Evolutionary conservation across 2,888 invertebrate genomes (phyloP).

Genomic region (Bursaphelenchus okinawaensis): DNA sequence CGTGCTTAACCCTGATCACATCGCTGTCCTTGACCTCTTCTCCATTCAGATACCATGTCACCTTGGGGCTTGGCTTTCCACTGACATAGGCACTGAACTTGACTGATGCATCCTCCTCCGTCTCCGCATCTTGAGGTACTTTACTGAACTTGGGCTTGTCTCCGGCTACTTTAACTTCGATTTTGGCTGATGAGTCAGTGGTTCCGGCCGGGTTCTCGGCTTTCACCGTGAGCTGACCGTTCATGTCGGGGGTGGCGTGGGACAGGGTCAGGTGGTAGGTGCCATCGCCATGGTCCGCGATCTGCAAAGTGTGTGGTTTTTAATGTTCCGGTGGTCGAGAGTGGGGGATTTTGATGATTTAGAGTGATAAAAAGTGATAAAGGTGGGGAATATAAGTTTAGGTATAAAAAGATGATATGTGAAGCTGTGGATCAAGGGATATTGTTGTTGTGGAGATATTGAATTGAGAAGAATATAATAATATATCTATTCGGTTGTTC

Average conservation of each 20-base stretch:
- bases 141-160: conserved; percentile 51
- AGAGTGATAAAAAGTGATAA: too few relatives aligned
- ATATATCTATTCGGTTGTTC: too few relatives aligned
- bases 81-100: conserved; percentile 71
- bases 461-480: too few relatives aligned
- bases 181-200: conserved; percentile 36
- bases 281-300: conserved; percentile 41
- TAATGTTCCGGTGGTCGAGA: background rate
- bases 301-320: conserved; percentile 15
- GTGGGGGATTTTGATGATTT: background rate
- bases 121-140: conserved; percentile 56
- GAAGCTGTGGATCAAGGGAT: too few relatives aligned
- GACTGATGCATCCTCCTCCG: conserved; percentile 73
- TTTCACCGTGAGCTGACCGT: conserved; percentile 33
- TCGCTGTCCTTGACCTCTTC: conserved; percentile 39
- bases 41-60: conserved; percentile 50
- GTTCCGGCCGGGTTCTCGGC: conserved; percentile 40
- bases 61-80: conserved; percentile 51
- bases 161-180: conserved; percentile 33
- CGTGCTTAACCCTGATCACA: conserved; percentile 68
- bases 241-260: conserved; percentile 36
- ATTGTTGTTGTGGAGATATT: too few relatives aligned
- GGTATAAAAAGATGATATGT: too few relatives aligned
- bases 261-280: conserved; percentile 67
- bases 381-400: too few relatives aligned